phyloP scores from a whole-genome alignment of 2,888 invertebrate species.

The Oligia fasciuncula region DNA sequence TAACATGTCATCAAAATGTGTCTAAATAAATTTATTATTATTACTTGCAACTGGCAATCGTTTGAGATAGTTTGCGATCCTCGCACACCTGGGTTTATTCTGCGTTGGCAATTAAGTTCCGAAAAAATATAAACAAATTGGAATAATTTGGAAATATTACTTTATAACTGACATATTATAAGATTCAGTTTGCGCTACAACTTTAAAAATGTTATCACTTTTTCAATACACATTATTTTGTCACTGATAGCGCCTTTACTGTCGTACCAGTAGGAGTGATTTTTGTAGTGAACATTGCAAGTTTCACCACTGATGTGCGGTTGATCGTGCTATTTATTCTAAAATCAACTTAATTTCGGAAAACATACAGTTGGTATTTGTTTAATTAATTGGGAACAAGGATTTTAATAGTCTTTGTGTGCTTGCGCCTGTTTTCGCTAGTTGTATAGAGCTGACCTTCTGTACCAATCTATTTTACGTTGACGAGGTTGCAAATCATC shows the following conservation, averaged over 20 bases:
- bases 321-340: not conserved
- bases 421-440: not conserved
- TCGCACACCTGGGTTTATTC: not conserved
- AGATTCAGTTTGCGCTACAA: not conserved
- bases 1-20: too few relatives aligned
- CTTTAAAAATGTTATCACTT: too few relatives aligned
- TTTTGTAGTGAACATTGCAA: not conserved
- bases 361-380: not conserved
- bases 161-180: not conserved
- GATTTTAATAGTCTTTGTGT: not conserved
- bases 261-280: not conserved
- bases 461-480: not conserved
- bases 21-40: too few relatives aligned
- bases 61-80: not conserved
- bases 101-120: not conserved
- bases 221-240: not conserved
- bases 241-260: not conserved
- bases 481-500: constrained; percentile 52
- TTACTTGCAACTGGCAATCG: not conserved
- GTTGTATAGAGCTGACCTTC: not conserved
- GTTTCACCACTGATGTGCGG: not conserved
- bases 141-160: not conserved
- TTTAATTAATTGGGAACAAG: not conserved
- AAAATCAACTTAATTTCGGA: not conserved
- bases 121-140: not conserved